phyloP scores from a whole-genome alignment of 2,888 invertebrate genomes.

The Sinotaia quadrata region DNA sequence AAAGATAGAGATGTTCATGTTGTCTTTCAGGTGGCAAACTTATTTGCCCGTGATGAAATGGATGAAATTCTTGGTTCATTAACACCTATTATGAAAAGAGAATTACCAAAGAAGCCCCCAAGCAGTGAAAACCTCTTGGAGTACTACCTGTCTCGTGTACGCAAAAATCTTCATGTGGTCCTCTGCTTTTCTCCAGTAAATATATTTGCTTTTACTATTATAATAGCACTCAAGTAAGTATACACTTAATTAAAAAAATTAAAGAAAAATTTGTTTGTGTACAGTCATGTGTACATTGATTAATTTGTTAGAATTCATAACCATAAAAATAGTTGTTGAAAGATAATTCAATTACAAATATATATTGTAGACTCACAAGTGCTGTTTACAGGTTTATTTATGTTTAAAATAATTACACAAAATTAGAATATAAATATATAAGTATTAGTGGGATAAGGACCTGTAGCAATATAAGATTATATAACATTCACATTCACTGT shows the following conservation, averaged over 20 bases:
- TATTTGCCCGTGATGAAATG: slow-evolving; percentile 95
- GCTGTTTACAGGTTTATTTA: no score
- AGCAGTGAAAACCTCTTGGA: slow-evolving; percentile 95
- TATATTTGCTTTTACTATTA: slow-evolving; percentile 35
- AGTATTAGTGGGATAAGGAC: no score
- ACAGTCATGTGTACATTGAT: no score
- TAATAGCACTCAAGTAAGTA: neutral
- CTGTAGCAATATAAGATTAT: no score
- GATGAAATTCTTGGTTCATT: slow-evolving; percentile 93
- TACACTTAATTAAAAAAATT: neutral
- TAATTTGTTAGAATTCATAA: no score
- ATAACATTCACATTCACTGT: no score
- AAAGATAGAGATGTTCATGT: neutral
- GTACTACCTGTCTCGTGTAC: slow-evolving; percentile 90
- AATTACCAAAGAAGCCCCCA: slow-evolving; percentile 89
- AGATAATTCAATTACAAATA: no score
- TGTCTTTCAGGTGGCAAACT: slow-evolving; percentile 82
- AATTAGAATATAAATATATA: no score
- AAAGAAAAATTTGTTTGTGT: no score
- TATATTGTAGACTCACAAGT: no score
- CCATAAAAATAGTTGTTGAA: no score
- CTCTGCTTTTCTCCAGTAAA: slow-evolving; percentile 95
- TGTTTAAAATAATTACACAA: no score
- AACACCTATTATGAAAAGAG: slow-evolving; percentile 92
- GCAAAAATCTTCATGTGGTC: slow-evolving; percentile 93